Evolutionary conservation across 2,888 invertebrate genomes (phyloP).

Genomic region (Andrena haemorrhoa): DNA sequence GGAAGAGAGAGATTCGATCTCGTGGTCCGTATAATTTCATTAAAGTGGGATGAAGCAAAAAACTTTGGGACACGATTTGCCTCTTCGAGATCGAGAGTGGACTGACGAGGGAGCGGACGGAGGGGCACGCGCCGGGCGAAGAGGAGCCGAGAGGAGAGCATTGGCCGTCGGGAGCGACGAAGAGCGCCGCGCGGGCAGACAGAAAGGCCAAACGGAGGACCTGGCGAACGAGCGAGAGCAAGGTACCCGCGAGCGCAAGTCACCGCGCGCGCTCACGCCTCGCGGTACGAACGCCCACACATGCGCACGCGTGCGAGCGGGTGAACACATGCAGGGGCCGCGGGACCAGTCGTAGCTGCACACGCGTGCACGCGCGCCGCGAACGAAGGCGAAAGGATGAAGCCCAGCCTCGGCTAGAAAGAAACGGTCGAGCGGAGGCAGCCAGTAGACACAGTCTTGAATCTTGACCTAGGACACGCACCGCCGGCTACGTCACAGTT

Average conservation of each 20-base stretch:
- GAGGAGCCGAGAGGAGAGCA: constrained; percentile 17
- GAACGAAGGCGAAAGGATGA: constrained; percentile 67
- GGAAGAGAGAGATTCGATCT: constrained; percentile 43
- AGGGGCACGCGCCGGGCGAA: constrained; percentile 14
- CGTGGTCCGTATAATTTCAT: constrained; percentile 65
- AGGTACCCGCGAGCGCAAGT: constrained; percentile 59
- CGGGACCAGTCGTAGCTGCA: constrained; percentile 33
- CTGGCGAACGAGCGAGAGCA: constrained; percentile 42
- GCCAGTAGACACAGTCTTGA: constrained; percentile 77
- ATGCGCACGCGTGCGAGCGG: not conserved
- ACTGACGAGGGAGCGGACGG: constrained; percentile 54
- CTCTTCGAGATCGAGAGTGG: constrained; percentile 78
- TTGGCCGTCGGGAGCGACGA: not conserved
- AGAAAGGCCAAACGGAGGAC: constrained; percentile 31
- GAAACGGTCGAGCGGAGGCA: constrained; percentile 66
- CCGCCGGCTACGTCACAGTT: constrained; percentile 80
- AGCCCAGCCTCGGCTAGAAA: constrained; percentile 74
- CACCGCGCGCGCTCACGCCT: constrained; percentile 50
- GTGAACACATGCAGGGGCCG: constrained; percentile 14
- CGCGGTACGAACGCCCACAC: constrained; percentile 5
- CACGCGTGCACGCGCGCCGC: constrained; percentile 34
- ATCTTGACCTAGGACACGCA: constrained; percentile 84
- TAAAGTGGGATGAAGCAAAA: constrained; percentile 64
- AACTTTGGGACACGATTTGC: constrained; percentile 67
- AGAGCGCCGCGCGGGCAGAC: constrained; percentile 23